These are phyloP conservation scores for Cabera pusaria DNA, from an alignment of 2,888 invertebrate genomes.

Conservation along the genomic window DNA sequence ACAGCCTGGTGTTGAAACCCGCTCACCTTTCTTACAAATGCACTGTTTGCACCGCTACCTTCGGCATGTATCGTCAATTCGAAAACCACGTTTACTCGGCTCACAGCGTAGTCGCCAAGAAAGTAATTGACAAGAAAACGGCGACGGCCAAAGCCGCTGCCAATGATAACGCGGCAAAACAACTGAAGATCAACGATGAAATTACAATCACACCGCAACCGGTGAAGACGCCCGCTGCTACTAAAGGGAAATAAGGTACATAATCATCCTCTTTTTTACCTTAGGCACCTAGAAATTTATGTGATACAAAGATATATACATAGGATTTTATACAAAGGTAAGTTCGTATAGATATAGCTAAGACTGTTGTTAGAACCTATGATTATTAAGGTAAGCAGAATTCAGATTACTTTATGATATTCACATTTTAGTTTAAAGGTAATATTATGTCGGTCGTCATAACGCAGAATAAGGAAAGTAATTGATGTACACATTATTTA, in stretches of 20 bases:
- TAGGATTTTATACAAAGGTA: too few relatives aligned
- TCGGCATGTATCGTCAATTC: conserved; percentile 97
- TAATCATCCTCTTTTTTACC: too few relatives aligned
- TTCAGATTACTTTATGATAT: too few relatives aligned
- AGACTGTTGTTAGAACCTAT: too few relatives aligned
- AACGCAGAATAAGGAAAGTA: too few relatives aligned
- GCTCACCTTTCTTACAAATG: conserved; percentile 97
- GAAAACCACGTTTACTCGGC: conserved; percentile 97
- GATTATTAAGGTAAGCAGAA: too few relatives aligned
- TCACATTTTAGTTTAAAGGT: too few relatives aligned
- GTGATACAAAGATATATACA: too few relatives aligned
- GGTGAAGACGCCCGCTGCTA: conserved; percentile 56
- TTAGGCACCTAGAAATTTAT: too few relatives aligned
- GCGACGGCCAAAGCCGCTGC: conserved; percentile 40
- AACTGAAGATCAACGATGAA: conserved; percentile 94
- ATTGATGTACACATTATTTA: too few relatives aligned
- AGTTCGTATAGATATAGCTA: too few relatives aligned
- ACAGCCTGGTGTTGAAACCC: conserved; percentile 95
- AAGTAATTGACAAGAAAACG: conserved; percentile 74
- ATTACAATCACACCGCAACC: conserved; percentile 95
- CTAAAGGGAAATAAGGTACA: conserved; percentile 58
- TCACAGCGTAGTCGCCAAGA: conserved; percentile 94
- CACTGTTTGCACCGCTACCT: conserved; percentile 96
- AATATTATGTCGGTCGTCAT: too few relatives aligned
- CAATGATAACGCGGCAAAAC: conserved; percentile 73